These are phyloP conservation scores for Sciurus carolinensis DNA, from an alignment of 2,797 vertebrate genomes.

Conservation along the genomic window DNA sequence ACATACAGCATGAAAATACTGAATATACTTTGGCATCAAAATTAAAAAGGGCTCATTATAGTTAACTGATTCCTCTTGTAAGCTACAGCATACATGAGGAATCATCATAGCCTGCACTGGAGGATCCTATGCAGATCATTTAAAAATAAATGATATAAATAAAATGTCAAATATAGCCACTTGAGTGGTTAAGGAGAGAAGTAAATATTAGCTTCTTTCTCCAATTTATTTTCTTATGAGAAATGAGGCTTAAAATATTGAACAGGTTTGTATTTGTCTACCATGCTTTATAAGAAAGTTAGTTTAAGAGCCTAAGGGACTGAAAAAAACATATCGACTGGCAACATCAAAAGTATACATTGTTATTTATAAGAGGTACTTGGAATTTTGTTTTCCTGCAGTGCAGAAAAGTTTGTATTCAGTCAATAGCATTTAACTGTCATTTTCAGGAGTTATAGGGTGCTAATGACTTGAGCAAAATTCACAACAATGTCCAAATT, in stretches of 20 bases:
- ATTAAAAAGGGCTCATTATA: background rate
- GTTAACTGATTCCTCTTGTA: background rate
- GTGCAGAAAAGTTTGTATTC: background rate
- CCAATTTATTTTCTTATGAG: slow-evolving; percentile 15
- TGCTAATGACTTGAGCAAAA: background rate
- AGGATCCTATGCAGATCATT: background rate
- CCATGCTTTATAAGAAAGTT: background rate
- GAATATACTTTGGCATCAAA: background rate
- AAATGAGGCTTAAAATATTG: background rate
- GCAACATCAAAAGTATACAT: background rate
- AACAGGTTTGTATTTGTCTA: background rate
- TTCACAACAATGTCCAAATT: background rate
- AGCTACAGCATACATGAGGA: background rate
- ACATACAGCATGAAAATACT: background rate
- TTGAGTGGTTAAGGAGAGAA: background rate
- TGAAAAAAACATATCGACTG: background rate
- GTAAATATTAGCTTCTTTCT: background rate
- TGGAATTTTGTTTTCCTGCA: background rate
- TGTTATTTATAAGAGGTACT: background rate
- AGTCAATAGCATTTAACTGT: background rate
- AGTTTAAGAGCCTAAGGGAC: background rate
- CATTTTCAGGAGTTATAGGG: background rate
- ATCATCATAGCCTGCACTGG: background rate
- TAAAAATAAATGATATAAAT: too few species aligned
- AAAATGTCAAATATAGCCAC: background rate